Base-by-base conservation (phyloP, 1,140 invertebrate species). In the Sycophila sp. region DNA sequence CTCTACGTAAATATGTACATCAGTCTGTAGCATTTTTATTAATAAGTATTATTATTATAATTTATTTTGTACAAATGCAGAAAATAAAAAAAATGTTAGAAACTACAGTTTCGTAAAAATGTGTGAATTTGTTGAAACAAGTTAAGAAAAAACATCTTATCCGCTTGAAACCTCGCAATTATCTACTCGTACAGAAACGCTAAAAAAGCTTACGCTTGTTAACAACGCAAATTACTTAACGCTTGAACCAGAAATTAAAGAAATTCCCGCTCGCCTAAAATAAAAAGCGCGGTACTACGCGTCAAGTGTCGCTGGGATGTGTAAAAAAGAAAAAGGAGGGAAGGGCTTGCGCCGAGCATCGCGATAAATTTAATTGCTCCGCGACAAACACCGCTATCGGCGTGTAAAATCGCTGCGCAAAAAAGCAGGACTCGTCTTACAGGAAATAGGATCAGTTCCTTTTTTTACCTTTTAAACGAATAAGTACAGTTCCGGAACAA, bases 361-460 rank as follows among this genome's bases (percentile, higher is more conserved):
- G 56, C 22, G 56, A 59, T 40, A 59, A 40, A 40, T 40, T 40
- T 38, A 59, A 59, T 59, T 59, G 56, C 34, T 17, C 55, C 17
- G 55, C 15, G 45, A 63, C 28, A 36, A 63, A 24, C 22, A 47
- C 34, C 26, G 40, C 24, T 30, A 59, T 59, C 56, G 30, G 19
- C 45, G 58, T 8, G 56, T 13, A n/a, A n/a, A 28, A 62, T 62
- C 40, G 40, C n/a, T 28, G 26, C 19, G 17, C 49, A n/a, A 59
- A 40, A 59, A 40, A 38, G 5, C 15, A 40, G 58, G 19, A 24
- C 53, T 56, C n/a, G 4, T 2, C 58, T n/a, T 15, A 24, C 58
- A 30, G 24, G 58, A 60, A 45, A 45, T 60, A 45, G 38, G 38
- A 51, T 63, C 22, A 24, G 19, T 13, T 42, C 30, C 4, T 10